phyloP scores from a whole-genome alignment of 2,797 vertebrate species.

The Takifugu rubripes region DNA sequence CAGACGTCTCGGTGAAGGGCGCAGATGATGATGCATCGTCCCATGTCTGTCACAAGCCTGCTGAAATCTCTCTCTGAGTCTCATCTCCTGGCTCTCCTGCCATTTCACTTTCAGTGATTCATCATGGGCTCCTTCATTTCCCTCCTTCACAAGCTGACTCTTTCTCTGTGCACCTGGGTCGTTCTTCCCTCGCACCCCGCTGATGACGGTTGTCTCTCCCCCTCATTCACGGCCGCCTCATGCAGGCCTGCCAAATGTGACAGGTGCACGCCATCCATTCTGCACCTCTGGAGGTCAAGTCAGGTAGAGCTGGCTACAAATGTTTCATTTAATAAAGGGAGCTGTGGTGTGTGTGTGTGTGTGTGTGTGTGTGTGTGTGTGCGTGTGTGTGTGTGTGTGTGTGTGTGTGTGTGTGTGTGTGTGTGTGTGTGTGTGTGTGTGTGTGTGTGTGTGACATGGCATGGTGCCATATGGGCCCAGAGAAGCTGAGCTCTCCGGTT shows the following conservation, averaged over 20 bases:
- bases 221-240: slow-evolving; percentile 52
- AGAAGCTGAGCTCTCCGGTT: slow-evolving; percentile 43
- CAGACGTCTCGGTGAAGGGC: slow-evolving; percentile 21
- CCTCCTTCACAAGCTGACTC: slow-evolving; percentile 34
- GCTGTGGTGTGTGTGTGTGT: slow-evolving; percentile 16
- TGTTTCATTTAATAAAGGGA: slow-evolving; percentile 46
- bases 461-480: slow-evolving; percentile 47
- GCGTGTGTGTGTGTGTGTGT: slow-evolving; percentile 2
- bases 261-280: slow-evolving; percentile 69
- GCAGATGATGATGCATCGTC: slow-evolving; percentile 39
- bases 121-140: slow-evolving; percentile 30
- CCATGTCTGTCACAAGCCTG: slow-evolving; percentile 31
- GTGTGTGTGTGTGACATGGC: slow-evolving; percentile 33
- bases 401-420: slow-evolving; percentile 5
- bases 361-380: not conserved
- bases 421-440: slow-evolving; percentile 2
- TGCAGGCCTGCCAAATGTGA: slow-evolving; percentile 59
- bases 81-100: slow-evolving; percentile 49
- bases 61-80: slow-evolving; percentile 29
- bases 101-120: slow-evolving; percentile 55
- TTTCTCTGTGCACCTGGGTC: slow-evolving; percentile 23
- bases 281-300: slow-evolving; percentile 63
- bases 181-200: slow-evolving; percentile 38
- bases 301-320: slow-evolving; percentile 50
- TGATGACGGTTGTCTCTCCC: slow-evolving; percentile 51